Evolutionary conservation across 2,113 vertebrate genomes (phyloP).

Genomic region (Hippocampus comes): DNA sequence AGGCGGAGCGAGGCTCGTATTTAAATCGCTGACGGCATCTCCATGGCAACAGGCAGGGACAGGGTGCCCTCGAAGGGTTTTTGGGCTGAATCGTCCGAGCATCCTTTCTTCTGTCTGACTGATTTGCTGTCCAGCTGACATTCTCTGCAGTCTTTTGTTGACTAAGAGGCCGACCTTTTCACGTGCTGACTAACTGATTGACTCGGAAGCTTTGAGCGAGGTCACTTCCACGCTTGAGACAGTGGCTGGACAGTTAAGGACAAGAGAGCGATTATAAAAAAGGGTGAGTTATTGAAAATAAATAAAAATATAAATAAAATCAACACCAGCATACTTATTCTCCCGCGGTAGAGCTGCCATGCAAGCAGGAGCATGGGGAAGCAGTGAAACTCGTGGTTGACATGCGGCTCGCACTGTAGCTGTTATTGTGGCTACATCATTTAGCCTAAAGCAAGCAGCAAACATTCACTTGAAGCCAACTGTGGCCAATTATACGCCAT

Average conservation of each 20-base stretch:
- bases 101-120: slow-evolving; percentile 33
- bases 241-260: not conserved
- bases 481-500: slow-evolving; percentile 59
- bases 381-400: slow-evolving; percentile 22
- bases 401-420: slow-evolving; percentile 37
- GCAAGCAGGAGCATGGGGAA: not conserved
- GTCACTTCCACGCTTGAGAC: slow-evolving; percentile 35
- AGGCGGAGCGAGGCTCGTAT: slow-evolving; percentile 45
- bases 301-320: not conserved
- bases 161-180: slow-evolving; percentile 7
- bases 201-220: slow-evolving; percentile 52
- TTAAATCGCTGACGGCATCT: slow-evolving; percentile 55
- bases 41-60: slow-evolving; percentile 69
- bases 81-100: slow-evolving; percentile 36
- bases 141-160: slow-evolving; percentile 19
- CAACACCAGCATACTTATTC: slow-evolving; percentile 4
- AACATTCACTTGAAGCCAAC: slow-evolving; percentile 58
- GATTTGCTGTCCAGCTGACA: slow-evolving; percentile 50
- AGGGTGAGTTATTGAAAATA: not conserved
- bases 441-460: slow-evolving; percentile 44
- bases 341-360: slow-evolving; percentile 9
- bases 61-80: slow-evolving; percentile 49
- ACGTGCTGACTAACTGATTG: slow-evolving; percentile 27
- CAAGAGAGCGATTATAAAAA: slow-evolving; percentile 14
- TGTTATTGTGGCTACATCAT: slow-evolving; percentile 44